phyloP scores from a whole-genome alignment of 2,113 vertebrate species.

The Amia ocellicauda region DNA sequence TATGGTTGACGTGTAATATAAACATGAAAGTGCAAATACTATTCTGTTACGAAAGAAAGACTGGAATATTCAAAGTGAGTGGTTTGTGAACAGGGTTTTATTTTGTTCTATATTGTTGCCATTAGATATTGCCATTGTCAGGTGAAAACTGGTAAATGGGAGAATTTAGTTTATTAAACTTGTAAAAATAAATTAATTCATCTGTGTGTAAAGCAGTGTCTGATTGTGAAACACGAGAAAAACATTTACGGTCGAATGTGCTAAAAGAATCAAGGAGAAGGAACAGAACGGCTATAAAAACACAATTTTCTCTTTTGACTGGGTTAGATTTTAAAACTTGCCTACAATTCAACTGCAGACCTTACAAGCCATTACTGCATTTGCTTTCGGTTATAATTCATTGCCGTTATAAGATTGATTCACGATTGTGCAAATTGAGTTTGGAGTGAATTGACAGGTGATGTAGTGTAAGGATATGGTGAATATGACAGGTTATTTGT shows the following conservation, averaged over 20 bases:
- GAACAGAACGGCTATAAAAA: too few species aligned
- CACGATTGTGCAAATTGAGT: conserved; percentile 44
- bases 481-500: conserved; percentile 58
- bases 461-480: conserved; percentile 52
- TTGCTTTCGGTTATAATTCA: conserved; percentile 38
- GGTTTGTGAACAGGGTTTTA: too few species aligned
- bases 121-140: too few species aligned
- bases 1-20: conserved; percentile 39
- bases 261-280: too few species aligned
- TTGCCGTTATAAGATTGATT: conserved; percentile 56
- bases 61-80: conserved; percentile 41
- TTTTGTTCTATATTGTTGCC: too few species aligned
- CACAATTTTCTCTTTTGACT: too few species aligned
- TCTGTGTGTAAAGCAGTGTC: too few species aligned
- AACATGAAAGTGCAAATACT: conserved; percentile 40
- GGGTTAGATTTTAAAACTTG: conserved; percentile 13
- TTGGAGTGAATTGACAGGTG: conserved; percentile 54
- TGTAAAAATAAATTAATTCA: too few species aligned
- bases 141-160: too few species aligned
- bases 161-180: too few species aligned
- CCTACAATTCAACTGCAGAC: conserved; percentile 49
- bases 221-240: too few species aligned
- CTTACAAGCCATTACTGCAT: conserved; percentile 24
- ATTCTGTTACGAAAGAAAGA: conserved; percentile 34
- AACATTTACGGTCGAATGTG: too few species aligned